These are phyloP conservation scores for Geodia barretti DNA, from an alignment of 37 sponge, comb jelly and placozoan species.

Conservation along the genomic window DNA sequence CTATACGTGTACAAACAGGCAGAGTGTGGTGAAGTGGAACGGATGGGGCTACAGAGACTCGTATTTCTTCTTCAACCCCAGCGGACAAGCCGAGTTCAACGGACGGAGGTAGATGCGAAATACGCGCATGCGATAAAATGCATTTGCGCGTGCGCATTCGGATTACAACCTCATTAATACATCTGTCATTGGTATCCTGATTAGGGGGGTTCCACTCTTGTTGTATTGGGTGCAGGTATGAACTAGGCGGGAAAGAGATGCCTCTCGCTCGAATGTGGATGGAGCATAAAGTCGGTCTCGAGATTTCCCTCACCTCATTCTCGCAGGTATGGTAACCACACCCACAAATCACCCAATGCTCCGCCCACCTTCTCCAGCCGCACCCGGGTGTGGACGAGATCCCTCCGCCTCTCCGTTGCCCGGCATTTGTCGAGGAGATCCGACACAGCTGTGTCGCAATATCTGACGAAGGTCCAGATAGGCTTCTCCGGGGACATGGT, in stretches of 20 bases:
- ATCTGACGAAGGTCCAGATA: constrained; percentile 72
- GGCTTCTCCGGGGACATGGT: constrained; percentile 86
- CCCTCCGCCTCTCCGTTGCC: constrained; percentile 58
- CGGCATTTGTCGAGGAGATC: constrained; percentile 63
- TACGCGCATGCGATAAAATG: too few species aligned
- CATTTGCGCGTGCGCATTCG: not conserved
- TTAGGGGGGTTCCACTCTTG: too few species aligned
- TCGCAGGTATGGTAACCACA: constrained; percentile 57
- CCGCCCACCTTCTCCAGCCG: constrained; percentile 39
- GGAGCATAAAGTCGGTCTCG: constrained; percentile 57
- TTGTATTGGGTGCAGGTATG: constrained; percentile 83
- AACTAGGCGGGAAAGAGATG: constrained; percentile 55
- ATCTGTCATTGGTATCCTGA: too few species aligned
- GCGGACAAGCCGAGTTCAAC: constrained; percentile 43
- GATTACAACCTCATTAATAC: not conserved
- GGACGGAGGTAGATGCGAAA: constrained; percentile 68
- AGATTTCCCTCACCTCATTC: constrained; percentile 57
- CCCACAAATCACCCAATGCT: not conserved
- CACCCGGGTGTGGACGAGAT: constrained; percentile 57
- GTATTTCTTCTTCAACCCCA: constrained; percentile 70
- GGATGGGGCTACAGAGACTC: constrained; percentile 98
- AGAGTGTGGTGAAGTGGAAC: constrained; percentile 93
- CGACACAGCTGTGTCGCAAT: constrained; percentile 53
- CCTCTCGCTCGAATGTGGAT: constrained; percentile 59
- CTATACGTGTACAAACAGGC: constrained; percentile 35